These are phyloP conservation scores for Dendrocincla tyrannina DNA, from an alignment of 2,797 vertebrate species.

Conservation along the genomic window DNA sequence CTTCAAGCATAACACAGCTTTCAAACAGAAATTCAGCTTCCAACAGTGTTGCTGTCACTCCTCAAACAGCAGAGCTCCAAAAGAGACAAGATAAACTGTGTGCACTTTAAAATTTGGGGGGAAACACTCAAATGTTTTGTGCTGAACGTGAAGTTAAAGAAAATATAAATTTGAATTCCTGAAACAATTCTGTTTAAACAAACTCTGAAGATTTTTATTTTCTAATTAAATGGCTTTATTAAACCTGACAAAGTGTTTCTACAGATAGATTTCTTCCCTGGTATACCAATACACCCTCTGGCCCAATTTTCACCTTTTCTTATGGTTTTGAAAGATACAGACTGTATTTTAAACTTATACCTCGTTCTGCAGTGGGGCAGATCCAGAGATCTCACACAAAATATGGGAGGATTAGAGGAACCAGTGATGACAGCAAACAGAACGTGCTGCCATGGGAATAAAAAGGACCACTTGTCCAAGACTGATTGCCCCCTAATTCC, in stretches of 20 bases:
- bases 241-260: background rate
- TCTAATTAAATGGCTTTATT: background rate
- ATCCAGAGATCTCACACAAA: background rate
- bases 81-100: fast-evolving
- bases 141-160: background rate
- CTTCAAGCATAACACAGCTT: background rate
- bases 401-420: background rate
- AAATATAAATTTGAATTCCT: background rate
- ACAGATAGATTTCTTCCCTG: background rate
- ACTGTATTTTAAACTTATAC: background rate
- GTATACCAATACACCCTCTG: background rate
- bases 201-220: background rate
- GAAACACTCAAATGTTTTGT: background rate
- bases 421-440: background rate
- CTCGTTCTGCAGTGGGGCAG: background rate
- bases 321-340: background rate
- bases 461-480: background rate
- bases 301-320: background rate
- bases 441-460: background rate
- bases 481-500: background rate
- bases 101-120: background rate
- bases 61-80: background rate
- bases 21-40: background rate
- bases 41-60: background rate
- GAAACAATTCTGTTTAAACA: background rate